Conservation (phyloP, 2,888 invertebrate genomes). For the Agrochola lychnidis region DNA sequence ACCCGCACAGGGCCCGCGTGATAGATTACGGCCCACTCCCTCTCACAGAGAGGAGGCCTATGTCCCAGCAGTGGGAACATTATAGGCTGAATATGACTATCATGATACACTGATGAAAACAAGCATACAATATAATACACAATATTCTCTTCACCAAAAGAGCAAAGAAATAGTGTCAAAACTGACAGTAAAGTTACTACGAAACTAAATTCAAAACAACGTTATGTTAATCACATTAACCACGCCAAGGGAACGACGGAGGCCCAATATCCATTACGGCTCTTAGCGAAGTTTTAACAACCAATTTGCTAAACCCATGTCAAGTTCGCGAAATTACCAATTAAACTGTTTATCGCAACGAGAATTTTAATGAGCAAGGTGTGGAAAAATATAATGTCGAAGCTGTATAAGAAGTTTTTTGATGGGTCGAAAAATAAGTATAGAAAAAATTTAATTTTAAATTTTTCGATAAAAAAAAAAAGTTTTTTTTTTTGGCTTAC, state of each 20-base stretch:
- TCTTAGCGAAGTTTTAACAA: conserved; percentile 71
- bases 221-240: conserved; percentile 51
- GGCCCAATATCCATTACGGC: conserved; percentile 56
- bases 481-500: neutral
- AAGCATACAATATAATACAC: no score
- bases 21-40: no score
- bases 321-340: conserved; percentile 68
- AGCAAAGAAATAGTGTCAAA: neutral
- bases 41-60: no score
- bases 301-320: conserved; percentile 72
- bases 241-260: conserved; percentile 37
- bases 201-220: conserved; percentile 23
- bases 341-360: conserved; percentile 57
- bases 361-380: conserved; percentile 43
- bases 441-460: no score
- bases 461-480: no score
- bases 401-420: conserved; percentile 12
- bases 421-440: neutral
- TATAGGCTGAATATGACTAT: no score
- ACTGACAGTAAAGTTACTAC: neutral
- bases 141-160: neutral
- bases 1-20: no score
- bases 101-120: neutral
- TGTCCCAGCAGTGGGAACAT: no score
- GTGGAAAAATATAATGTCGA: conserved; percentile 11